These are phyloP conservation scores for Cancer borealis DNA, from an alignment of 2,888 invertebrate species.

Conservation along the genomic window DNA sequence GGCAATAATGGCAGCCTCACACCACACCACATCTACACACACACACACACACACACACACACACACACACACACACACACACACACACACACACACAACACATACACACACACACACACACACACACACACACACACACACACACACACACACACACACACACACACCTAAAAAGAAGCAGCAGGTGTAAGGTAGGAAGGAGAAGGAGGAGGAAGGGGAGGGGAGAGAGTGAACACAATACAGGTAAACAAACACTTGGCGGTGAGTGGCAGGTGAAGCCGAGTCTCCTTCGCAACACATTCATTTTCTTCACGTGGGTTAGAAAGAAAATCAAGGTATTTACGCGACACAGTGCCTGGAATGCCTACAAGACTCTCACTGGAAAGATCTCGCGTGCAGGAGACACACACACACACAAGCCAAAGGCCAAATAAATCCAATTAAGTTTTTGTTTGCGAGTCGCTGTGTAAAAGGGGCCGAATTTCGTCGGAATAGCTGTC, in stretches of 20 bases:
- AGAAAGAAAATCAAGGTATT: not conserved
- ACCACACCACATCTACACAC: not conserved
- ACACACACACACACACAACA: not conserved
- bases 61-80: not conserved
- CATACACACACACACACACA: not conserved
- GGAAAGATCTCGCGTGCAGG: not conserved
- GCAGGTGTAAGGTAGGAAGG: not conserved
- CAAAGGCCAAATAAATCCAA: not conserved
- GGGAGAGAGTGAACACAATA: not conserved
- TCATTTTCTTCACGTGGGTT: not conserved
- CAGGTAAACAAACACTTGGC: not conserved
- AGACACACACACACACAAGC: not conserved
- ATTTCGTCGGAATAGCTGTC: not conserved
- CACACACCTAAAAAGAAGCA: not conserved
- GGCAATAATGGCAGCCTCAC: not conserved
- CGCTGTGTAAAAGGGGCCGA: not conserved
- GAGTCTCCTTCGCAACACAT: not conserved
- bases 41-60: no score
- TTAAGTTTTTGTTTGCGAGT: not conserved
- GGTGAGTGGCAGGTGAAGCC: not conserved
- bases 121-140: not conserved
- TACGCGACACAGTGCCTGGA: not conserved
- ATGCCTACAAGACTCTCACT: not conserved
- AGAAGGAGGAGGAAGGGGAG: not conserved
- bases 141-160: not conserved